Evolutionary conservation across 2,113 vertebrate species (phyloP), one percentile per base, ranked within the genome.

Genomic region (Callopanchax toddi): DNA sequence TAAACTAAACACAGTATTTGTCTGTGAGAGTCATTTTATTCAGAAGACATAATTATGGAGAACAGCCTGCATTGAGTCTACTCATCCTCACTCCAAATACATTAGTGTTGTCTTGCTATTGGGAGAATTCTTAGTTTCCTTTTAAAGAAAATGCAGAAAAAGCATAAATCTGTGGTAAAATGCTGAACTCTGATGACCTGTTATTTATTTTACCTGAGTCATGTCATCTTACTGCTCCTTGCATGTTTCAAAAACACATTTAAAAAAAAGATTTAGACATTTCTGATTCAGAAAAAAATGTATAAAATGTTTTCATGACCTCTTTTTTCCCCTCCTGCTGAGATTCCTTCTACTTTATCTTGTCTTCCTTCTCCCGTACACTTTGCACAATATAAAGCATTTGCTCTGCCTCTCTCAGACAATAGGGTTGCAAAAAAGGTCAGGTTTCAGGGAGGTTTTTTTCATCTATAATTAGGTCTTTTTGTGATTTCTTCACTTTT

Each of bases 11-110:
- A n/a, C 45, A n/a, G 18, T 3, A 1, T 29, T 60, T 60, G 54
- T 59, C 43, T 57, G 16, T 51, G 22, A 52, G 60, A 36, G 40
- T 60, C 56, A 66, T 16, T 45, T 53, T 74, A 58, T 46, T 42
- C 45, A 40, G 32, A 55, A 64, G 29, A 59, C 26, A 22, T 18
- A n/a, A 53, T 67, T 50, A 64, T 1, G 10, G 20, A 21, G 39
- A 56, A 20, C 32, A 5, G 55, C 43, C 22, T 11, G 20, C n/a
- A n/a, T 54, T 55, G 20, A 23, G 32, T 13, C 52, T 22, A 20
- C 21, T 69, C 52, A 62, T 60, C 60, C 49, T 61, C 62, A 59
- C 59, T 82, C 79, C 59, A 80, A 66, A 78, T 64, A 34, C 49
- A 46, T 46, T 37, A 45, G 51, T 40, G 43, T 67, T 44, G 42